A percentile compares a stretch with the other conserved stretches of the same genome.
Conservation (phyloP, 2,888 invertebrate genomes). For the Drosophila peninsularis region DNA sequence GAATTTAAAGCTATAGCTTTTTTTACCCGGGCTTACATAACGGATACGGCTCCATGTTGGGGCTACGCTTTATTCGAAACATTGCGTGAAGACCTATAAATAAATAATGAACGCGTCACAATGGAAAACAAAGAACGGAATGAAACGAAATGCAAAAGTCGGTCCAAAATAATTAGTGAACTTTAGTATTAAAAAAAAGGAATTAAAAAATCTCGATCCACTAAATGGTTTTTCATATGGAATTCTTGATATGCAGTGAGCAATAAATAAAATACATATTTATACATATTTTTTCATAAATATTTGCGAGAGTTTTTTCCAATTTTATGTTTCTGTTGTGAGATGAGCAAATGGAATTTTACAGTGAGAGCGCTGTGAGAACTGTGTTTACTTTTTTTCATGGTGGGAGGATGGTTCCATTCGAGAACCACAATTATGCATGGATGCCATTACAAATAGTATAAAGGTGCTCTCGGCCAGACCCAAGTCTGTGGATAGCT, state of each 20-base stretch:
- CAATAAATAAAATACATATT: conserved; percentile 37
- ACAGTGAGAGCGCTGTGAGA: conserved; percentile 35
- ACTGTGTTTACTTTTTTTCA: conserved; percentile 1
- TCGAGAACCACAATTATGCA: conserved; percentile 18
- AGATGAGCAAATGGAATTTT: conserved; percentile 39
- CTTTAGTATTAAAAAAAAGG: conserved; percentile 11
- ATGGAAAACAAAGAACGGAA: conserved; percentile 52
- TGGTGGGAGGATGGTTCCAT: not conserved
- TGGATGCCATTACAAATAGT: conserved; percentile 22
- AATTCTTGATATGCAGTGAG: conserved; percentile 27
- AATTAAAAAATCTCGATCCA: conserved; percentile 8
- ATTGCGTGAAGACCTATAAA: conserved; percentile 66
- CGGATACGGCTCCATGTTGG: not conserved
- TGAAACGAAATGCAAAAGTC: conserved; percentile 33
- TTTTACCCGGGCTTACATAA: conserved; percentile 2
- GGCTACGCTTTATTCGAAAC: conserved; percentile 30
- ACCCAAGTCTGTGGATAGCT: conserved; percentile 16
- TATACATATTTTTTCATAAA: conserved; percentile 22
- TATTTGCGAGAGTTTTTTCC: conserved; percentile 11
- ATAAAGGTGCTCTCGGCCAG: conserved; percentile 27
- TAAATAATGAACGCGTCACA: conserved; percentile 59
- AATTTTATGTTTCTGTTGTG: conserved; percentile 6
- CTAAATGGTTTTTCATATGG: conserved; percentile 14
- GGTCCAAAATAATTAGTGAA: conserved; percentile 44
- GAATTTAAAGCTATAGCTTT: conserved; percentile 24